A percentile compares a stretch with the other conserved stretches of the same genome.
These are phyloP conservation scores for Myopa testacea DNA, from an alignment of 2,888 invertebrate genomes.

Conservation along the genomic window DNA sequence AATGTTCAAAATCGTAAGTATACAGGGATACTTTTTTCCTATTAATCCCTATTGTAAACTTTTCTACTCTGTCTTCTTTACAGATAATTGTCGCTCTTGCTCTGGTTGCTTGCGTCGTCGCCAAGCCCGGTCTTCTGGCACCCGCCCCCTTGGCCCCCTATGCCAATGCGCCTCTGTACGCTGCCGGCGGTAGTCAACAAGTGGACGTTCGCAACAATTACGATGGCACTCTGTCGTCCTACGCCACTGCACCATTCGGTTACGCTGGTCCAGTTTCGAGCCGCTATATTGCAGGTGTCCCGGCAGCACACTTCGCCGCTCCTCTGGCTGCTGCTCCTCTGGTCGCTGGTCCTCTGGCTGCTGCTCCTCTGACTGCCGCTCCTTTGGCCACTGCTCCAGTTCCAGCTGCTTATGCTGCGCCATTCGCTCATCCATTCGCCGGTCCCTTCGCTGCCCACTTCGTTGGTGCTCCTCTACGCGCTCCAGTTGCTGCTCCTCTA, in stretches of 20 bases:
- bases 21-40: background rate
- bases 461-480: slow-evolving; percentile 34
- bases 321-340: slow-evolving; percentile 44
- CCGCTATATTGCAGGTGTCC: slow-evolving; percentile 62
- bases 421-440: slow-evolving; percentile 30
- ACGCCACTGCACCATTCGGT: slow-evolving; percentile 62
- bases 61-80: background rate
- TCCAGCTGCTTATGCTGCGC: slow-evolving; percentile 30
- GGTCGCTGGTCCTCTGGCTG: slow-evolving; percentile 25
- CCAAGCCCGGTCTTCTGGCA: slow-evolving; percentile 54
- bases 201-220: slow-evolving; percentile 63
- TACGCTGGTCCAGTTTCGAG: slow-evolving; percentile 58
- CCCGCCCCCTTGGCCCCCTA: slow-evolving; percentile 65
- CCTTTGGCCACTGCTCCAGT: slow-evolving; percentile 41
- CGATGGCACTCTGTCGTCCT: slow-evolving; percentile 61
- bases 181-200: slow-evolving; percentile 62
- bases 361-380: slow-evolving; percentile 46
- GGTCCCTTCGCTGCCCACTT: slow-evolving; percentile 44
- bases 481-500: slow-evolving; percentile 42
- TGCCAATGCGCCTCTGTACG: slow-evolving; percentile 68
- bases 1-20: slow-evolving; percentile 63
- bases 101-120: slow-evolving; percentile 54
- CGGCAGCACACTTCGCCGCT: slow-evolving; percentile 48
- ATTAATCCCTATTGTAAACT: background rate
- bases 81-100: slow-evolving; percentile 56